These are phyloP conservation scores for Pseudocheirus occidentalis DNA, from an alignment of 2,797 vertebrate species.

Conservation along the genomic window DNA sequence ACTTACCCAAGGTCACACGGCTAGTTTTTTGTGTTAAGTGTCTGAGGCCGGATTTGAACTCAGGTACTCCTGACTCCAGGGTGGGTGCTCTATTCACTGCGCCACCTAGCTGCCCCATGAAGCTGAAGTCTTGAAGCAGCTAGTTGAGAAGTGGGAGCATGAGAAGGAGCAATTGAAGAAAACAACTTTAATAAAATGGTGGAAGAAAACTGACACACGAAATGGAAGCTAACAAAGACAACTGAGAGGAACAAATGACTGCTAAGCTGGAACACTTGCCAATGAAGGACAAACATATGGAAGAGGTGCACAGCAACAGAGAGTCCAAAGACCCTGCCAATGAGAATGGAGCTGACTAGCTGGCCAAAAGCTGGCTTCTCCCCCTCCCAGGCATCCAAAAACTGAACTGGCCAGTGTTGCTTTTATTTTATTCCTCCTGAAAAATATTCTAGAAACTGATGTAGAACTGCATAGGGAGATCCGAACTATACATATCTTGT, in stretches of 20 bases:
- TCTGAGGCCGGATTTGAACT: too few relatives aligned
- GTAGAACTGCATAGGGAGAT: conserved; percentile 87
- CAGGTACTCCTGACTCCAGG: too few relatives aligned
- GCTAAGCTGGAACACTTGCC: conserved; percentile 94
- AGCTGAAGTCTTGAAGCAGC: too few relatives aligned
- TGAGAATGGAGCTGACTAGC: conserved; percentile 85
- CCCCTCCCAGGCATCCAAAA: conserved; percentile 87
- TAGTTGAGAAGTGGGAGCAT: too few relatives aligned
- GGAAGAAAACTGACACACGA: conserved; percentile 76
- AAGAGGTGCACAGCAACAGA: conserved; percentile 96
- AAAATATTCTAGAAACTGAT: conserved; percentile 84
- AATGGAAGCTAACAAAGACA: conserved; percentile 97
- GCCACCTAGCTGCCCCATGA: too few relatives aligned
- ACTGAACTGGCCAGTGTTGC: conserved; percentile 89
- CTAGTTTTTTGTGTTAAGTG: too few relatives aligned
- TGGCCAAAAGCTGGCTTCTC: conserved; percentile 79
- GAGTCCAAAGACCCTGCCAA: conserved; percentile 89
- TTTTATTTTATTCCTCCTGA: conserved; percentile 81
- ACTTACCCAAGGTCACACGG: too few relatives aligned
- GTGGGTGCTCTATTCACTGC: too few relatives aligned
- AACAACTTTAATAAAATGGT: too few relatives aligned
- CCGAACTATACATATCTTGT: conserved; percentile 82
- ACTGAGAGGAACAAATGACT: conserved; percentile 92
- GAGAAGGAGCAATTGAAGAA: too few relatives aligned
- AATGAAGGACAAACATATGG: conserved; percentile 97